A percentile compares a stretch with the other conserved stretches of the same genome.
Conservation (phyloP, 2,888 invertebrate genomes). For the Eristalinus sepulchralis region DNA sequence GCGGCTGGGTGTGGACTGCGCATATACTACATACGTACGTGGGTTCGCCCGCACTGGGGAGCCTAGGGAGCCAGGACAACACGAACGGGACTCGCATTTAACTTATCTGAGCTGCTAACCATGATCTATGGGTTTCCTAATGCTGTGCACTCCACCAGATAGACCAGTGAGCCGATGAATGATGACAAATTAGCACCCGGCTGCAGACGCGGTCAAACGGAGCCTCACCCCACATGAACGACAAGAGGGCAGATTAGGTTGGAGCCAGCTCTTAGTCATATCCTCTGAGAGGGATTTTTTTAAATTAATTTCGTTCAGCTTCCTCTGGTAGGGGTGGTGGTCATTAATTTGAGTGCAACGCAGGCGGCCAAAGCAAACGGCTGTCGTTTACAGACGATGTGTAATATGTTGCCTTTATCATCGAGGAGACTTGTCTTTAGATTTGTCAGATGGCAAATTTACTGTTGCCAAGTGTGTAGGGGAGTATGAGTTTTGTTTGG, state of each 20-base stretch:
- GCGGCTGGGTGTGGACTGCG: slow-evolving; percentile 50
- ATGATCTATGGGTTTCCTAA: slow-evolving; percentile 52
- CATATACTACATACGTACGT: slow-evolving; percentile 25
- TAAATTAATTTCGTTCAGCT: slow-evolving; percentile 27
- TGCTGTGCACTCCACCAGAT: slow-evolving; percentile 54
- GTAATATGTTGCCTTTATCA: neutral
- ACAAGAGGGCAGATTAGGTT: neutral
- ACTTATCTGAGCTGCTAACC: slow-evolving; percentile 45
- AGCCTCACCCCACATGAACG: neutral
- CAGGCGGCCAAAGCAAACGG: neutral
- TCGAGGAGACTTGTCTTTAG: neutral
- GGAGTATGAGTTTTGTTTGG: no score
- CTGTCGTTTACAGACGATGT: neutral
- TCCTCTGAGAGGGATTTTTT: slow-evolving; percentile 25
- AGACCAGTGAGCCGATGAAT: slow-evolving; percentile 17
- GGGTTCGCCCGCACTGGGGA: slow-evolving; percentile 15
- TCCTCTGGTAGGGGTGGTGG: neutral
- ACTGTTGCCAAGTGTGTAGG: no score
- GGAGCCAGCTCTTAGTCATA: slow-evolving; percentile 39
- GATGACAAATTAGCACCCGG: slow-evolving; percentile 7
- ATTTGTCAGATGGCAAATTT: no score
- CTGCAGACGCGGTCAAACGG: neutral
- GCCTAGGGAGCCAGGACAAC: slow-evolving; percentile 11
- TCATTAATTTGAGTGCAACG: neutral
- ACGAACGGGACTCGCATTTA: slow-evolving; percentile 34